phyloP scores from a whole-genome alignment of 2,888 invertebrate species.

The Volucella zonaria region DNA sequence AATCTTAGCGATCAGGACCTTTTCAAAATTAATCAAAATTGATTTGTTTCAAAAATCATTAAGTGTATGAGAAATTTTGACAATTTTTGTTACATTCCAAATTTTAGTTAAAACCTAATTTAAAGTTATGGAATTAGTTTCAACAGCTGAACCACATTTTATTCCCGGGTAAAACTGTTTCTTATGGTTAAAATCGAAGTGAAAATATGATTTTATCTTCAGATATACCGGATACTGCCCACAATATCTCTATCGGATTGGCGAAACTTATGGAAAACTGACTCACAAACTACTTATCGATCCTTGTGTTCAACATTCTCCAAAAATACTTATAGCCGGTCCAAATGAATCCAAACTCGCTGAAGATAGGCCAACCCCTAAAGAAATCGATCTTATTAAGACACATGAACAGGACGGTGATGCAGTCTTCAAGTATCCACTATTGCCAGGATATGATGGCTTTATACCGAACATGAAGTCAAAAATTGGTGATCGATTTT shows the following conservation, averaged over 20 bases:
- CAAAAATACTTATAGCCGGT: conserved; percentile 87
- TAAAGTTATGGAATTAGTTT: conserved; percentile 76
- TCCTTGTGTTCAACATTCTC: conserved; percentile 88
- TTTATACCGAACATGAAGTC: conserved; percentile 86
- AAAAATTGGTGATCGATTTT: conserved; percentile 88
- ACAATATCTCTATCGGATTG: conserved; percentile 88
- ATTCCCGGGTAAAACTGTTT: conserved; percentile 86
- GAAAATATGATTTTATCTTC: conserved; percentile 47
- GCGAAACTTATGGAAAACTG: conserved; percentile 89
- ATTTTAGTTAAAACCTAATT: too few relatives aligned
- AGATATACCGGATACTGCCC: conserved; percentile 92
- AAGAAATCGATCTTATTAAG: conserved; percentile 87
- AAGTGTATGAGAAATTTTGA: too few relatives aligned
- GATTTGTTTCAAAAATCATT: too few relatives aligned
- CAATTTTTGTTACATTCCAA: too few relatives aligned
- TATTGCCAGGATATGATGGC: conserved; percentile 90
- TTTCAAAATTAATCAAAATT: too few relatives aligned
- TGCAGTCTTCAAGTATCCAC: conserved; percentile 88
- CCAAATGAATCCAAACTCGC: conserved; percentile 76
- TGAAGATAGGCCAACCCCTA: conserved; percentile 86
- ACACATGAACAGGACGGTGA: conserved; percentile 87
- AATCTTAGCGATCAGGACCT: too few relatives aligned
- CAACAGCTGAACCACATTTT: conserved; percentile 88
- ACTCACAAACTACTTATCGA: conserved; percentile 90
- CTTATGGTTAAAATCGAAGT: conserved; percentile 12